These are phyloP conservation scores for Tyrannus savana DNA, from an alignment of 2,113 vertebrate species.

Conservation along the genomic window DNA sequence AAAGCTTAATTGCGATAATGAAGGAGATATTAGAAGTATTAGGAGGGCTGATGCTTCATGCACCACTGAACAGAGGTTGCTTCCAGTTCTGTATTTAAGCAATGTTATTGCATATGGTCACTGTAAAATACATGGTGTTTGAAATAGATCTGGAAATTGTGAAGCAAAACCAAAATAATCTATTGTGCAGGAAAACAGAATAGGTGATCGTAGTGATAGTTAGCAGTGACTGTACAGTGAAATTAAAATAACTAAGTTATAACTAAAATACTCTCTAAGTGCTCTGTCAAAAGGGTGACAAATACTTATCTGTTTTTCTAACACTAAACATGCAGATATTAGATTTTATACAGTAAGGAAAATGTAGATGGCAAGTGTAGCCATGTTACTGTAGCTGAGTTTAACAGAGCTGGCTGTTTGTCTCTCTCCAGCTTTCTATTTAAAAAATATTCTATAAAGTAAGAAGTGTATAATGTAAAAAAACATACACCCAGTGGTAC, in stretches of 20 bases:
- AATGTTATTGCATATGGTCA: background rate
- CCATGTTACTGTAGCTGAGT: background rate
- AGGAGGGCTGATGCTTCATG: background rate
- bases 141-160: background rate
- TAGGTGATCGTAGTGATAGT: background rate
- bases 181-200: background rate
- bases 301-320: background rate
- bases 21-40: background rate
- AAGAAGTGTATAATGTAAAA: background rate
- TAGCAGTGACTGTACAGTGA: background rate
- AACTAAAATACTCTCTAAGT: background rate
- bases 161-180: background rate
- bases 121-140: background rate
- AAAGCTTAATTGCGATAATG: background rate
- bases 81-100: background rate
- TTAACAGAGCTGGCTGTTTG: background rate
- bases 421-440: background rate
- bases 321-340: background rate
- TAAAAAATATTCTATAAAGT: background rate
- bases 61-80: background rate
- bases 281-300: background rate
- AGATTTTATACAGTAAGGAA: background rate
- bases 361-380: background rate
- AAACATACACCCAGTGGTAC: background rate
- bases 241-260: background rate